phyloP scores from a whole-genome alignment of 2,888 invertebrate species.

The Dasypogon diadema region DNA sequence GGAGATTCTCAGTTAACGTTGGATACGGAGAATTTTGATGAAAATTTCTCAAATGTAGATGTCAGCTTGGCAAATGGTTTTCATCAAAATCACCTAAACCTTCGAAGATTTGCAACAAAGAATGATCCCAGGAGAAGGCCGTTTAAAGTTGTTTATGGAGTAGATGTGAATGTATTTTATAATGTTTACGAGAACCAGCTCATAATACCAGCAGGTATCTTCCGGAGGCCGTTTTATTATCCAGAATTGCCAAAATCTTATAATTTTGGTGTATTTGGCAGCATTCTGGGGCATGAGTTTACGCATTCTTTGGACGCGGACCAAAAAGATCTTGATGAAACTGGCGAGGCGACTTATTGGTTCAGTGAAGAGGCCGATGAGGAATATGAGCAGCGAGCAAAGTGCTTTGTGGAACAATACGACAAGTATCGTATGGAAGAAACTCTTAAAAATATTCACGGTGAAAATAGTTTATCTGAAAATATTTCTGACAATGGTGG shows the following conservation, averaged over 20 bases:
- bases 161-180: slow-evolving; percentile 30
- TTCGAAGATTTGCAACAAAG: background rate
- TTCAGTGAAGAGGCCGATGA: background rate
- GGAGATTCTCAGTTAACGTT: slow-evolving; percentile 18
- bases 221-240: slow-evolving; percentile 23
- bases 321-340: slow-evolving; percentile 6
- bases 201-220: slow-evolving; percentile 21
- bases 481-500: slow-evolving; percentile 60
- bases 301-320: background rate
- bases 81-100: slow-evolving; percentile 16
- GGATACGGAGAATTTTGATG: background rate
- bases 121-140: background rate
- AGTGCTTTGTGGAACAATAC: slow-evolving; percentile 19
- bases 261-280: slow-evolving; percentile 29
- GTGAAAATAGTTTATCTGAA: slow-evolving; percentile 52
- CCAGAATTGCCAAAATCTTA: slow-evolving; percentile 17
- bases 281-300: background rate
- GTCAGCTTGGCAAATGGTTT: slow-evolving; percentile 2
- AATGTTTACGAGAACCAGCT: background rate
- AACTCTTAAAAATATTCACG: background rate
- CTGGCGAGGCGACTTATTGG: slow-evolving; percentile 49
- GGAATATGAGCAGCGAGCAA: background rate
- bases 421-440: background rate
- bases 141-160: background rate
- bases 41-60: background rate